Percentiles rank a stretch among this genome's conserved stretches.
Evolutionary conservation across 2,888 invertebrate species (phyloP).

Genomic region (Melangyna quadrimaculata): DNA sequence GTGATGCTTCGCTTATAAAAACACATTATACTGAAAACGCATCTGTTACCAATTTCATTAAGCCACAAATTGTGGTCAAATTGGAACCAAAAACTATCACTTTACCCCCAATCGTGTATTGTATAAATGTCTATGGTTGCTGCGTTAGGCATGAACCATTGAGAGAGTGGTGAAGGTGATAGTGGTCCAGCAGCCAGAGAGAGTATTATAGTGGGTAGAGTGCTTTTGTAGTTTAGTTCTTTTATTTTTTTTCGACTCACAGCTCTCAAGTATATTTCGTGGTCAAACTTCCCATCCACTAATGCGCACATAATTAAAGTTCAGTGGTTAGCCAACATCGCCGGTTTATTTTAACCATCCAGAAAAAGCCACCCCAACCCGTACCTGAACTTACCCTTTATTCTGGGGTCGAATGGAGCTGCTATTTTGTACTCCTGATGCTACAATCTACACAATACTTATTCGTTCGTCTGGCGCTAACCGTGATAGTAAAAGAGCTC

Average conservation of each 20-base stretch:
- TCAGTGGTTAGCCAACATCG: slow-evolving; percentile 60
- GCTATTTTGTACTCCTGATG: neutral
- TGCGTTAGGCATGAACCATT: slow-evolving; percentile 33
- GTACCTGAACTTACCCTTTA: neutral
- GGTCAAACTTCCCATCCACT: slow-evolving; percentile 60
- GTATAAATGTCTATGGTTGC: slow-evolving; percentile 21
- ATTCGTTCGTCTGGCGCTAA: neutral
- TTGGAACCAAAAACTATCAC: slow-evolving; percentile 58
- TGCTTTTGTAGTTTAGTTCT: slow-evolving; percentile 11
- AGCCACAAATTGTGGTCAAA: slow-evolving; percentile 60
- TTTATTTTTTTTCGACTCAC: neutral
- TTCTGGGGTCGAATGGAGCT: slow-evolving; percentile 20
- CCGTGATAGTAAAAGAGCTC: neutral
- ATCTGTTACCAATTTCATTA: slow-evolving; percentile 48
- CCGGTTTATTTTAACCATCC: slow-evolving; percentile 40
- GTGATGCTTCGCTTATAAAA: neutral
- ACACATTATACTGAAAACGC: slow-evolving; percentile 15
- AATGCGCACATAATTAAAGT: slow-evolving; percentile 66
- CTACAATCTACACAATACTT: neutral
- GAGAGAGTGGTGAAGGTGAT: neutral
- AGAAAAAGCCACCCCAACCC: neutral
- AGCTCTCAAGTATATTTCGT: slow-evolving; percentile 55
- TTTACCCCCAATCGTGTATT: slow-evolving; percentile 31
- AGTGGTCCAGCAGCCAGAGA: neutral
- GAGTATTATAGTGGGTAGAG: neutral